Evolutionary conservation across 2,888 invertebrate genomes (phyloP).

Genomic region (Ectobius pallidus): DNA sequence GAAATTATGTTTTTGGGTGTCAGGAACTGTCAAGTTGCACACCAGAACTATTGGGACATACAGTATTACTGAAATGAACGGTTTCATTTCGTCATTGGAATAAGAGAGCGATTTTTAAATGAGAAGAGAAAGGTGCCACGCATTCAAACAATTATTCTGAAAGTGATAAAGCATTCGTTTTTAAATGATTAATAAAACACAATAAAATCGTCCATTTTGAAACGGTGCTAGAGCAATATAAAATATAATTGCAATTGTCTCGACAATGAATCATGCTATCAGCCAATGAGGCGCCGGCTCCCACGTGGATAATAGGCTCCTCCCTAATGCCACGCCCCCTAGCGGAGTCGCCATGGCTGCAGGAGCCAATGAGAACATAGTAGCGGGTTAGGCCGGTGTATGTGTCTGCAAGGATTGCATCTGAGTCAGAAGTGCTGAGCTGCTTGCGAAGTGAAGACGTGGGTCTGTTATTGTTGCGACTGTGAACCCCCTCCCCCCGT

Average conservation of each 20-base stretch:
- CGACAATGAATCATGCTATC: neutral
- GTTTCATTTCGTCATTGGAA: no score
- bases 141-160: no score
- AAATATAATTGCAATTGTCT: constrained; percentile 1
- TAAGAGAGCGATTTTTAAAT: no score
- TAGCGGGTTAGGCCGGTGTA: neutral
- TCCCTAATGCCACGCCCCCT: neutral
- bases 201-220: constrained; percentile 2
- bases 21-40: no score
- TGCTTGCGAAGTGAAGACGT: neutral
- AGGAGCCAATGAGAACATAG: constrained; percentile 1
- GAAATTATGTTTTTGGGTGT: no score
- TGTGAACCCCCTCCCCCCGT: neutral
- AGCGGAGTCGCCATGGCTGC: constrained; percentile 1
- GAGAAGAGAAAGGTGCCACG: no score
- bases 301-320: neutral
- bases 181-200: no score
- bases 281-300: neutral
- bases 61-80: no score
- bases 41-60: no score
- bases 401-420: neutral
- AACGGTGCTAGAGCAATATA: neutral
- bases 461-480: neutral
- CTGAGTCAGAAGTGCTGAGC: constrained; percentile 29
- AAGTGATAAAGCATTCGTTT: no score